phyloP scores from a whole-genome alignment of 1,140 invertebrate genomes.

The Ctenoplectra terminalis region DNA sequence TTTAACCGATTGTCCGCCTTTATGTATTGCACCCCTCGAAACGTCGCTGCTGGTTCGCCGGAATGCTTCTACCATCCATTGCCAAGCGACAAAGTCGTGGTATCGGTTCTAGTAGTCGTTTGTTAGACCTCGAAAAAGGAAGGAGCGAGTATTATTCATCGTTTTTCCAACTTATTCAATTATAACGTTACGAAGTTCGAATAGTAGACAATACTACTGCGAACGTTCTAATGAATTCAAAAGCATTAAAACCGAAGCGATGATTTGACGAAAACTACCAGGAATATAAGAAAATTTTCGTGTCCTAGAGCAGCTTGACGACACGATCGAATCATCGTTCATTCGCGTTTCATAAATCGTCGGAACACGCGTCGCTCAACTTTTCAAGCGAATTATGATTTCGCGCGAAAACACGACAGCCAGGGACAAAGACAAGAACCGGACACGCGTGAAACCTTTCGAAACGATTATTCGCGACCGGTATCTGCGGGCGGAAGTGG shows the following conservation, averaged over 20 bases:
- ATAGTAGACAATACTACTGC: too few relatives aligned
- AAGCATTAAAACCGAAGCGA: too few relatives aligned
- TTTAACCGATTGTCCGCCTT: conserved; percentile 72
- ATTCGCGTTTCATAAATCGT: conserved; percentile 14
- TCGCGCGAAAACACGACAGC: background rate
- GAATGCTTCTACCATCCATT: background rate
- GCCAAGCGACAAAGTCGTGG: background rate
- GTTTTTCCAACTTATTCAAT: too few relatives aligned
- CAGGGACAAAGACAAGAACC: background rate
- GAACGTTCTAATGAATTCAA: too few relatives aligned
- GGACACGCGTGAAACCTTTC: conserved; percentile 14
- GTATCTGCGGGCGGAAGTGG: conserved; percentile 37
- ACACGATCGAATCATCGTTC: too few relatives aligned
- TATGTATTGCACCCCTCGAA: conserved; percentile 61
- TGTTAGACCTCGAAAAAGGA: background rate
- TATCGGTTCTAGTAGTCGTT: background rate
- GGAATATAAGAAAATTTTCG: too few relatives aligned
- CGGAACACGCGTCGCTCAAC: background rate
- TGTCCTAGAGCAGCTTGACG: too few relatives aligned
- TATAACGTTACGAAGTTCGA: too few relatives aligned
- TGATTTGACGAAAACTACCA: too few relatives aligned
- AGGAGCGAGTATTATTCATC: too few relatives aligned
- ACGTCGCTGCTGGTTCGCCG: conserved; percentile 51
- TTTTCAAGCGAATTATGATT: too few relatives aligned
- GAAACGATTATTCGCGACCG: conserved; percentile 21